Evolutionary conservation across 2,113 vertebrate genomes (phyloP).

Genomic region (Cygnus atratus): DNA sequence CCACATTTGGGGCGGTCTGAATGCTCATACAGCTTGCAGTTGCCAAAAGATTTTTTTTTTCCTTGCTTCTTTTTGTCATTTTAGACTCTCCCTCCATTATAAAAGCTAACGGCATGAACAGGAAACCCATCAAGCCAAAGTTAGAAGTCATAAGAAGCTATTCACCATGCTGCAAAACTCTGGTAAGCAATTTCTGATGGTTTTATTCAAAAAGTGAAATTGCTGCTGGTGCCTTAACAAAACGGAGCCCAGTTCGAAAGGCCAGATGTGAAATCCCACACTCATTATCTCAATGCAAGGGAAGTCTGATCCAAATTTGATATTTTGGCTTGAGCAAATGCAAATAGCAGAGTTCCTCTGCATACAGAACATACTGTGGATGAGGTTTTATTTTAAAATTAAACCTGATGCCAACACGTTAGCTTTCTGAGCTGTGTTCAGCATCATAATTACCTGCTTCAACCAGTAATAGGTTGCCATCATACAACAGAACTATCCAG

Average conservation of each 20-base stretch:
- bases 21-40: constrained; percentile 20
- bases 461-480: background rate
- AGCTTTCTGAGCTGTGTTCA: background rate
- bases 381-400: background rate
- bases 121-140: constrained; percentile 53
- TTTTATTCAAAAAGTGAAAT: constrained; percentile 13
- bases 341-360: background rate
- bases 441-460: background rate
- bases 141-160: constrained; percentile 26
- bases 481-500: background rate
- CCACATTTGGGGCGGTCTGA: constrained; percentile 15
- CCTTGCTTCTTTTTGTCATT: background rate
- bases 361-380: background rate
- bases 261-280: constrained; percentile 18
- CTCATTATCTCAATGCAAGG: background rate
- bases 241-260: constrained; percentile 44
- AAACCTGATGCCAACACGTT: background rate
- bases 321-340: background rate
- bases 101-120: constrained; percentile 45
- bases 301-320: background rate
- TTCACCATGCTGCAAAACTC: constrained; percentile 42
- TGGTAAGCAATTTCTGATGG: constrained; percentile 45
- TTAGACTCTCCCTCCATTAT: constrained; percentile 36
- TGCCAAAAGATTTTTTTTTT: constrained; percentile 38
- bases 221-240: constrained; percentile 14